Percentiles rank a stretch among this genome's conserved stretches.
These are phyloP conservation scores for Drosophila borborema DNA, from an alignment of 2,888 invertebrate genomes.

Conservation along the genomic window DNA sequence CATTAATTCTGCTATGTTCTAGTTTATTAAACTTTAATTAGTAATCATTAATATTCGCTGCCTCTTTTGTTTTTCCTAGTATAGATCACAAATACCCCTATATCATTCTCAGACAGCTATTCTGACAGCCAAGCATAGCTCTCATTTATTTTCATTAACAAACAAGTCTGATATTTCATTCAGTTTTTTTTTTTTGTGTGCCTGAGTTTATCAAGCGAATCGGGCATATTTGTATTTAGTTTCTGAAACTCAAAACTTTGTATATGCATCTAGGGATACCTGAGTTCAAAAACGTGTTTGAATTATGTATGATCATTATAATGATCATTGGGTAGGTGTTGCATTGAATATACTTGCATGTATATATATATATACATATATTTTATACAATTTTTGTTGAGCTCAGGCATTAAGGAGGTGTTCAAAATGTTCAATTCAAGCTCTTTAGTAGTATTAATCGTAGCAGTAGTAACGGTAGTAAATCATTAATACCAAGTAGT, in stretches of 20 bases:
- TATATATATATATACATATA: neutral
- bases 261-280: neutral
- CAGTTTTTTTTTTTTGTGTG: neutral
- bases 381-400: neutral
- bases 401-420: neutral
- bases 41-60: neutral
- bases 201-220: neutral
- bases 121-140: conserved; percentile 14
- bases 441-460: neutral
- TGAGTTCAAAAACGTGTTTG: neutral
- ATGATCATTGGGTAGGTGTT: too few species aligned
- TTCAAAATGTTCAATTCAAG: neutral
- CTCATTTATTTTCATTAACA: conserved; percentile 15
- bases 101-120: conserved; percentile 12
- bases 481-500: neutral
- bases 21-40: neutral
- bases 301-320: neutral
- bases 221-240: neutral
- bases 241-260: neutral
- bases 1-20: too few species aligned
- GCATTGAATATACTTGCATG: neutral
- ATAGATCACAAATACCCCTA: neutral
- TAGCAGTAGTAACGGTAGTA: neutral
- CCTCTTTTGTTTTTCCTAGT: neutral
- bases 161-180: conserved; percentile 22